phyloP scores from a whole-genome alignment of 2,113 vertebrate genomes.

The Nothoprocta pentlandii region DNA sequence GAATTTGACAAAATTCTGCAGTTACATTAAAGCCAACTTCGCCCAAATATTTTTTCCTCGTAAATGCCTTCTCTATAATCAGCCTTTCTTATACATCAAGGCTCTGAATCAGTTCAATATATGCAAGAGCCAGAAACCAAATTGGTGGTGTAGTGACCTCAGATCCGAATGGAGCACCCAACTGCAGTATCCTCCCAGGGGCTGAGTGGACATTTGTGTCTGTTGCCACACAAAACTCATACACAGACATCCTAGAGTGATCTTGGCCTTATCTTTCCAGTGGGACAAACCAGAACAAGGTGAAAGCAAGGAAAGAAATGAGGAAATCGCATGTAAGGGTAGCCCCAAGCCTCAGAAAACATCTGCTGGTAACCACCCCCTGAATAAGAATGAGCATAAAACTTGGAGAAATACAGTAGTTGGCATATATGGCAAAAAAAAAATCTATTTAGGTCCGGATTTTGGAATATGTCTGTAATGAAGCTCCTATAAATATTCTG shows the following conservation, averaged over 20 bases:
- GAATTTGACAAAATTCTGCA: not conserved
- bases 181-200: rapidly evolving
- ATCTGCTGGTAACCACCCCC: not conserved
- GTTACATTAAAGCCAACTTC: not conserved
- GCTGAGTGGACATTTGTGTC: not conserved
- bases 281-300: not conserved
- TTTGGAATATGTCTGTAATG: not conserved
- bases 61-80: rapidly evolving
- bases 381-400: not conserved
- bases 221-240: not conserved
- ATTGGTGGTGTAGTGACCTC: not conserved
- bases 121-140: not conserved
- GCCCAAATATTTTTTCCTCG: not conserved
- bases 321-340: not conserved
- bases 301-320: not conserved
- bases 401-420: not conserved
- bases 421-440: not conserved
- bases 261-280: rapidly evolving
- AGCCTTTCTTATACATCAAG: not conserved
- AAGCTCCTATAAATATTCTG: not conserved
- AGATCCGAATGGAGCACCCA: not conserved
- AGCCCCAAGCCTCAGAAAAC: not conserved
- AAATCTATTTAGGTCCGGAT: not conserved
- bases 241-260: not conserved
- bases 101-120: not conserved